A percentile compares a stretch with the other conserved stretches of the same genome.
Conservation (phyloP, 2,113 vertebrate species). For the Alethe castanea region DNA sequence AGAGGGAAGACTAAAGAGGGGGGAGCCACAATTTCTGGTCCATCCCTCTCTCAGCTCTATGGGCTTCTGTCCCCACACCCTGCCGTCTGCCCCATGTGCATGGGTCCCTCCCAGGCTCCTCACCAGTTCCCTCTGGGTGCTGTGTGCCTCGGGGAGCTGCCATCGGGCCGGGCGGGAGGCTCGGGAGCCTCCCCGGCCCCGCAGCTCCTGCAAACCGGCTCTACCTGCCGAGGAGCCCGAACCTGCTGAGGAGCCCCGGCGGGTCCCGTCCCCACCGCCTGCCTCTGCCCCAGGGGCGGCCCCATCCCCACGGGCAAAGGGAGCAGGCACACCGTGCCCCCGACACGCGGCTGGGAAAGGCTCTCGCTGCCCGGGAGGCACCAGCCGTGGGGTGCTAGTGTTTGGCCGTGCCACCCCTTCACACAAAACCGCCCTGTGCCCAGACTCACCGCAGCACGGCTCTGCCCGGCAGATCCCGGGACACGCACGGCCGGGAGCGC, state of each 20-base stretch:
- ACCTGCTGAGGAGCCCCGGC: not conserved
- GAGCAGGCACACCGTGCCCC: not conserved
- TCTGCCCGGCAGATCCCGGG: not conserved
- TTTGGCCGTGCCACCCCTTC: not conserved
- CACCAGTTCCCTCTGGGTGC: not conserved
- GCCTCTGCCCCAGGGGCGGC: not conserved
- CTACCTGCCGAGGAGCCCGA: not conserved
- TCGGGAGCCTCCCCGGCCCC: not conserved
- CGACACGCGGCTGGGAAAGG: not conserved
- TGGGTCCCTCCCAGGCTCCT: not conserved
- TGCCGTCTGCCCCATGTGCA: not conserved
- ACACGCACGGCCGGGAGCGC: not conserved
- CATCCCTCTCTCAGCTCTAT: not conserved
- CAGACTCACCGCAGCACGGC: not conserved
- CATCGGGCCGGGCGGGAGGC: fast-evolving
- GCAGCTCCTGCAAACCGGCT: not conserved
- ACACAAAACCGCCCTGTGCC: not conserved
- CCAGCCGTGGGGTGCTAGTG: not conserved
- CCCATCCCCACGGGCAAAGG: not conserved
- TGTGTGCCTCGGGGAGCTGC: not conserved
- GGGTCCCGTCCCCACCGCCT: not conserved
- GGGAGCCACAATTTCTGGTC: not conserved
- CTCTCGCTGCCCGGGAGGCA: not conserved
- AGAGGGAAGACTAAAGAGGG: fast-evolving
- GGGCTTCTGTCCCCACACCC: not conserved